Evolutionary conservation across 2,113 vertebrate species (phyloP).

Genomic region (Vidua macroura): DNA sequence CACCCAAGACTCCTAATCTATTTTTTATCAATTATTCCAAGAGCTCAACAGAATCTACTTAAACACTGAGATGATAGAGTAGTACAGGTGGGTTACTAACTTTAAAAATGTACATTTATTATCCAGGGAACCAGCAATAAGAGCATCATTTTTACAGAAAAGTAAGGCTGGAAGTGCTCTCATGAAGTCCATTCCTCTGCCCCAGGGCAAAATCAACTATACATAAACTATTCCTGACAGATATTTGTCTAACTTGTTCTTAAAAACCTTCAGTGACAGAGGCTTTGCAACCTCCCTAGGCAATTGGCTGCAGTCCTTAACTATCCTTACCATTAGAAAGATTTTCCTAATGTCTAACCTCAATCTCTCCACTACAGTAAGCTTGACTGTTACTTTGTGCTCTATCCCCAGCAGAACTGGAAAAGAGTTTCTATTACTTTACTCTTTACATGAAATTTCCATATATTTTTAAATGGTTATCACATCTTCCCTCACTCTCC

Average conservation of each 20-base stretch:
- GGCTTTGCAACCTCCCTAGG: slow-evolving; percentile 52
- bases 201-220: slow-evolving; percentile 25
- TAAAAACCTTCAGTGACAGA: slow-evolving; percentile 33
- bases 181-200: slow-evolving; percentile 42
- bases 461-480: slow-evolving; percentile 20
- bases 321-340: slow-evolving; percentile 36
- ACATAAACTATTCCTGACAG: slow-evolving; percentile 58
- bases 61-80: neutral
- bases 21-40: slow-evolving; percentile 16
- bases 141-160: slow-evolving; percentile 12
- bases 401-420: neutral
- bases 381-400: neutral
- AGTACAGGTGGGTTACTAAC: slow-evolving; percentile 2
- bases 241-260: slow-evolving; percentile 59
- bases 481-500: neutral
- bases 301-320: slow-evolving; percentile 11
- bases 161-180: slow-evolving; percentile 49
- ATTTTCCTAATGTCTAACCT: slow-evolving; percentile 49
- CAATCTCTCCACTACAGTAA: slow-evolving; percentile 2
- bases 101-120: slow-evolving; percentile 22
- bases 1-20: neutral
- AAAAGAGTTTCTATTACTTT: neutral
- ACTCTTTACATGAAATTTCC: slow-evolving; percentile 53
- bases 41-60: slow-evolving; percentile 13
- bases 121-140: slow-evolving; percentile 32